These are phyloP conservation scores for Neocloeon triangulifer DNA, from an alignment of 1,140 invertebrate species.

Conservation along the genomic window DNA sequence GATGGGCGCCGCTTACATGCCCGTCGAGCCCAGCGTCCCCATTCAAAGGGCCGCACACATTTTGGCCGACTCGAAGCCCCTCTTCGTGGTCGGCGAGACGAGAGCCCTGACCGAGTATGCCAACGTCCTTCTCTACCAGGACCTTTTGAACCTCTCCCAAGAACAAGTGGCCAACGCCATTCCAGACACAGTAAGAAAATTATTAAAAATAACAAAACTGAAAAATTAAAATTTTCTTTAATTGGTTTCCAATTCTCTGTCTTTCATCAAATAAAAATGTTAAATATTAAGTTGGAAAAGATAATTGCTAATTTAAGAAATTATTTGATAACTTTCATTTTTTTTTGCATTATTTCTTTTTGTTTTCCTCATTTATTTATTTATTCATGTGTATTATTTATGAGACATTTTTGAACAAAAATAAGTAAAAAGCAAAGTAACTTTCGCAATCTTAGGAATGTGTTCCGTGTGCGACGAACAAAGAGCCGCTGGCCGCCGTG, in stretches of 20 bases:
- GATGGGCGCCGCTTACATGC: conserved; percentile 57
- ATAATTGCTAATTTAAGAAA: too few species aligned
- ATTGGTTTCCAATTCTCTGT: too few species aligned
- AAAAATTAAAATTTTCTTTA: too few species aligned
- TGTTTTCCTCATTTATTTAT: too few species aligned
- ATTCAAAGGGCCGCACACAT: conserved; percentile 50
- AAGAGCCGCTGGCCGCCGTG: too few species aligned
- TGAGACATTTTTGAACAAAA: neutral
- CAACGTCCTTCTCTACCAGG: neutral
- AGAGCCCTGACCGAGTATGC: neutral
- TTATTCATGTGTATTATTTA: neutral
- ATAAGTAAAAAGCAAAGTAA: neutral
- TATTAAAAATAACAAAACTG: too few species aligned
- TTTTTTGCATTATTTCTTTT: too few species aligned
- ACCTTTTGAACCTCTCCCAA: neutral
- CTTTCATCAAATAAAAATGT: too few species aligned
- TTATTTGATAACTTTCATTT: too few species aligned
- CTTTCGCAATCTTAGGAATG: too few species aligned
- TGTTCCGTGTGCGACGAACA: too few species aligned
- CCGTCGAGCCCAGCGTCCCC: conserved; percentile 54
- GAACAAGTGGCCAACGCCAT: neutral
- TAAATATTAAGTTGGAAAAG: too few species aligned
- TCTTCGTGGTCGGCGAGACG: conserved; percentile 40
- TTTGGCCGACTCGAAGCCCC: conserved; percentile 44
- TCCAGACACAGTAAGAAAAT: neutral